Percentiles rank a stretch among this genome's conserved stretches.
These are phyloP conservation scores for Calyptomena viridis DNA, from an alignment of 2,113 vertebrate genomes.

Conservation along the genomic window DNA sequence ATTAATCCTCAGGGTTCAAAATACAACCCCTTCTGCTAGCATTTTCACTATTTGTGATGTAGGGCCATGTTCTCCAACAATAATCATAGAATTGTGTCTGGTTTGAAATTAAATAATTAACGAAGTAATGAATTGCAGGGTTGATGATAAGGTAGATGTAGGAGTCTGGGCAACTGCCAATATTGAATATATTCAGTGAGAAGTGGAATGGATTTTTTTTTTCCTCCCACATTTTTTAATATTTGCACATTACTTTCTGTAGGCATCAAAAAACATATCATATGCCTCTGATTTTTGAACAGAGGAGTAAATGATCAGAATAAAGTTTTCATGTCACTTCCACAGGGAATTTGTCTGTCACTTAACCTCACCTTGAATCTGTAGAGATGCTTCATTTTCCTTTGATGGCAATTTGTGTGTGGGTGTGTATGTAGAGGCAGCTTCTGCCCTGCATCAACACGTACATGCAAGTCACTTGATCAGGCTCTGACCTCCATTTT, in stretches of 20 bases:
- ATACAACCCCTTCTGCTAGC: neutral
- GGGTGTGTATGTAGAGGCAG: neutral
- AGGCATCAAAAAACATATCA: too few relatives aligned
- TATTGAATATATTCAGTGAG: neutral
- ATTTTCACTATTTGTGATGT: neutral
- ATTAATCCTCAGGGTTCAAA: neutral
- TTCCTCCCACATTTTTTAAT: neutral
- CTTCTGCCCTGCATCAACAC: neutral
- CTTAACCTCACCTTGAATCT: neutral
- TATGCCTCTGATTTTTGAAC: neutral
- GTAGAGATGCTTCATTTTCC: neutral
- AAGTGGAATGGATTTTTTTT: neutral
- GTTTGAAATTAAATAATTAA: neutral
- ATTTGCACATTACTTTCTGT: neutral
- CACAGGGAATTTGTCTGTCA: neutral
- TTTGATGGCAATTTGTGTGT: neutral
- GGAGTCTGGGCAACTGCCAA: neutral
- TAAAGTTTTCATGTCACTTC: neutral
- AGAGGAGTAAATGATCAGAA: neutral
- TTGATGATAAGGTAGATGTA: too few relatives aligned
- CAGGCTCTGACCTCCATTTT: neutral
- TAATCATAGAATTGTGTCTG: neutral
- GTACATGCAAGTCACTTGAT: fast-evolving
- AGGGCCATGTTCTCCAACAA: neutral
- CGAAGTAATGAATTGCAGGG: neutral